Conservation (phyloP, 2,888 invertebrate species). For the Drosophila tripunctata region DNA sequence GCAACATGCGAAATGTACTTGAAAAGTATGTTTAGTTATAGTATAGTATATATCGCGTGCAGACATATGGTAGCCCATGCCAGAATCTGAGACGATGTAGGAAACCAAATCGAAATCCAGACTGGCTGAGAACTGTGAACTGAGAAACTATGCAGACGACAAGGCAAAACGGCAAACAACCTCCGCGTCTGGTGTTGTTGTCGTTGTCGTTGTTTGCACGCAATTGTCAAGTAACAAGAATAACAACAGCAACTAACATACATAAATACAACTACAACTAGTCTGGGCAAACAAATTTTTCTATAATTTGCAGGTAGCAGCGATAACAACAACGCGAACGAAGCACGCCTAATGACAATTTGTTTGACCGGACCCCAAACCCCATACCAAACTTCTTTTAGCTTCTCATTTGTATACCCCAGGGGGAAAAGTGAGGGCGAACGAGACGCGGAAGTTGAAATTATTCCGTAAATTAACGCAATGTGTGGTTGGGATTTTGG, state of each 20-base stretch:
- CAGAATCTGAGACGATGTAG: slow-evolving; percentile 10
- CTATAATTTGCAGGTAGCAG: slow-evolving; percentile 66
- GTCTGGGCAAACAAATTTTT: slow-evolving; percentile 78
- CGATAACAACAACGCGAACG: slow-evolving; percentile 48
- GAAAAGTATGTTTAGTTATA: slow-evolving; percentile 23
- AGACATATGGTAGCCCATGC: slow-evolving; percentile 57
- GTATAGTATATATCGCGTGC: slow-evolving; percentile 66
- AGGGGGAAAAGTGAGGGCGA: slow-evolving; percentile 10
- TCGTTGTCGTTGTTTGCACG: slow-evolving; percentile 67
- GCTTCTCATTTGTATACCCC: background rate
- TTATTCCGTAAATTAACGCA: slow-evolving; percentile 78
- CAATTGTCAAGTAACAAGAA: slow-evolving; percentile 73
- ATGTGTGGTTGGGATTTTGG: slow-evolving; percentile 30
- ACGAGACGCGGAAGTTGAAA: slow-evolving; percentile 64
- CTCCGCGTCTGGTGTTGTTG: slow-evolving; percentile 36
- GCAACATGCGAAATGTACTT: slow-evolving; percentile 66
- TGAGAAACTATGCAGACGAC: slow-evolving; percentile 66
- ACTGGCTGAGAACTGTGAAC: slow-evolving; percentile 56
- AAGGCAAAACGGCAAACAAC: slow-evolving; percentile 42
- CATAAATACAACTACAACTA: slow-evolving; percentile 44
- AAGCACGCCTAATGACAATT: slow-evolving; percentile 73
- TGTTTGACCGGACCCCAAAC: slow-evolving; percentile 50
- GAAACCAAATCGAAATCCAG: slow-evolving; percentile 67
- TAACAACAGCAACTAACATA: slow-evolving; percentile 15
- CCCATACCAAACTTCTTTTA: background rate